Evolutionary conservation across 1,140 invertebrate genomes (phyloP).

Genomic region (Drosophila pseudoananassae): DNA sequence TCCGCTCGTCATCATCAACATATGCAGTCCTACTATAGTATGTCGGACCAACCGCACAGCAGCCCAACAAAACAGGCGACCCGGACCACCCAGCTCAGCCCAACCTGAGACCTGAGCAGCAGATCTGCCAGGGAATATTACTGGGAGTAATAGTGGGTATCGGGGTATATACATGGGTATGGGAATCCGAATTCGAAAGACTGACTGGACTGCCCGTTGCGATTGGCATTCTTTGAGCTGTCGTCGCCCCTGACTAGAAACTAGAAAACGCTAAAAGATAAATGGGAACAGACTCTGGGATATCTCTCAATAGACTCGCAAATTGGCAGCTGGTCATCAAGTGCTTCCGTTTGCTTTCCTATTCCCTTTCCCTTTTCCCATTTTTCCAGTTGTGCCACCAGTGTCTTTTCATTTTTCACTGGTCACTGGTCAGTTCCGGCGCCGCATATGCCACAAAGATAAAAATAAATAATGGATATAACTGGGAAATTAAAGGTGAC

Average conservation of each 20-base stretch:
- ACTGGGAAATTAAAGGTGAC: conserved; percentile 27
- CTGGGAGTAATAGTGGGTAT: conserved; percentile 4
- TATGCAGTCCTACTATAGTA: conserved; percentile 55
- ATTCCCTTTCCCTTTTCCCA: conserved; percentile 10
- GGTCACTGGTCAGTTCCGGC: conserved; percentile 67
- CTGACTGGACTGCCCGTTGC: conserved; percentile 68
- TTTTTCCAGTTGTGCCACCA: background rate
- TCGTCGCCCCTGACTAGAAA: conserved; percentile 64
- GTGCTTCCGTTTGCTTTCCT: conserved; percentile 72
- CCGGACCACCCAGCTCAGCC: conserved; percentile 51
- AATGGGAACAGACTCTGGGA: conserved; percentile 57
- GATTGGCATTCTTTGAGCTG: conserved; percentile 79
- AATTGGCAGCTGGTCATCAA: conserved; percentile 80
- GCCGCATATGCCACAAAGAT: conserved; percentile 67
- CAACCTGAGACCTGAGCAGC: conserved; percentile 30
- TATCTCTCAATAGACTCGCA: conserved; percentile 52
- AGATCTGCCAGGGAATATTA: conserved; percentile 14
- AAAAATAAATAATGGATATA: conserved; percentile 35
- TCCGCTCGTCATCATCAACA: conserved; percentile 71
- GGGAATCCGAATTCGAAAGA: conserved; percentile 12
- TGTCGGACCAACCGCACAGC: conserved; percentile 78
- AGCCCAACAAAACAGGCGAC: conserved; percentile 72
- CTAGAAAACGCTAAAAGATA: conserved; percentile 47
- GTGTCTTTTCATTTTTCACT: conserved; percentile 4
- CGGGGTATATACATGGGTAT: conserved; percentile 9